phyloP scores from a whole-genome alignment of 2,888 invertebrate genomes.

The Ernsta delagoae region DNA sequence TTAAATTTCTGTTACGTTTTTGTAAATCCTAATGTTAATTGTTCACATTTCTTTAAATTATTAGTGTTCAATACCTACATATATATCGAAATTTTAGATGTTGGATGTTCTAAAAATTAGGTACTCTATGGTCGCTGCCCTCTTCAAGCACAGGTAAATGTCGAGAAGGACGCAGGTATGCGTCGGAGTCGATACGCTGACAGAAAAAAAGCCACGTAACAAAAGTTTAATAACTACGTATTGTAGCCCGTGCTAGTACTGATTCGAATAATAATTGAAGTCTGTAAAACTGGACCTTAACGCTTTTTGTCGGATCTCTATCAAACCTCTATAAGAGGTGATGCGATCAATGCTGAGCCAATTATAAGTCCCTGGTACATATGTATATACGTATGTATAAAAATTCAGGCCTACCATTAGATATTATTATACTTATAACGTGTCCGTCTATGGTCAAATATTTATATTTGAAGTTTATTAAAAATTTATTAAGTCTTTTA shows the following conservation, averaged over 20 bases:
- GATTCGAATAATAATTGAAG: conserved; percentile 53
- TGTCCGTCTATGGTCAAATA: too few species aligned
- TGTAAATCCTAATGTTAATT: too few species aligned
- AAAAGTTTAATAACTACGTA: conserved; percentile 74
- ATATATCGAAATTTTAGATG: neutral
- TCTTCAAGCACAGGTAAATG: conserved; percentile 27
- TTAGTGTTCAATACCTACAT: too few species aligned
- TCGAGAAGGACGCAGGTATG: conserved; percentile 71
- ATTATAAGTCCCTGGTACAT: conserved; percentile 41
- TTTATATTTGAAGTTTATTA: too few species aligned
- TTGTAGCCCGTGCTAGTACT: conserved; percentile 55
- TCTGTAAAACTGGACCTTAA: conserved; percentile 48
- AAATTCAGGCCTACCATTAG: too few species aligned
- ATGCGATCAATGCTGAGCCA: conserved; percentile 41
- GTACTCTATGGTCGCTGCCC: conserved; percentile 52
- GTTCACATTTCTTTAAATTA: too few species aligned
- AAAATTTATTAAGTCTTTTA: too few species aligned
- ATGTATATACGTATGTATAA: too few species aligned
- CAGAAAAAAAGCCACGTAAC: conserved; percentile 68
- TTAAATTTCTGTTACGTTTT: too few species aligned
- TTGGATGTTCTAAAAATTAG: conserved; percentile 50
- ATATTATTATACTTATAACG: too few species aligned
- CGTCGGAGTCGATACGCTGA: conserved; percentile 54
- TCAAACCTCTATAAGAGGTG: conserved; percentile 42
- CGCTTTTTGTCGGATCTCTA: conserved; percentile 45